Base-by-base conservation (phyloP, 1,140 invertebrate species). In the Lepidotrigona ventralis region DNA sequence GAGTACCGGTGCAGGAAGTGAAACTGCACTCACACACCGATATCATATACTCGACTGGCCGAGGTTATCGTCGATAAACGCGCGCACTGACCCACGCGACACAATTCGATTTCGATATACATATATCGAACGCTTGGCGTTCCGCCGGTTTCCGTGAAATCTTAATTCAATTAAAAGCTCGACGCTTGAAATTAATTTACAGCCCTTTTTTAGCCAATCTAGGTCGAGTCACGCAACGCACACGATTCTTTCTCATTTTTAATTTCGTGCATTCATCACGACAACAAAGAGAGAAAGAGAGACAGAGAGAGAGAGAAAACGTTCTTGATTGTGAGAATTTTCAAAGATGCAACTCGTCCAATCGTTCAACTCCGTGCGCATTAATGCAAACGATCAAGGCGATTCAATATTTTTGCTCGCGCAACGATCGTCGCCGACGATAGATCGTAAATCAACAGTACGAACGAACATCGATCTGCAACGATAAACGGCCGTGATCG, bases 41-140 rank as follows among this genome's bases (percentile, higher is more conserved):
- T 46, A 21, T 8, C 0, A 46, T 8, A 46, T 8, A 11, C 11
- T 21, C 21, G 19, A 63, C 15, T 26, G 17, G 23, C 23, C 53
- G 58, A 69, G 75, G 70, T 85, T 84, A 85, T 84, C 75, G 33
- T 19, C 58, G 84, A 85, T 78, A 72, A 33, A 84, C 60, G 9
- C 53, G 26, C 54, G 26, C 53, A 54, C 19, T 73, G 81, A 85
- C 53, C 70, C 82, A 85, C 26, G 66, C 56, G n/a, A 19, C 39
- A 58, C 53, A 56, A 83, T 83, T 46, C 39, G 70, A 85, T 76
- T 71, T 54, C 71, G 11, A 23, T 21, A 33, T 15, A 1, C 54
- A 8, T 39, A 39, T 39, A 39, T 39, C 39, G 39, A 39, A 39
- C 54, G 53, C 54, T 53, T 33, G 17, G 26, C 17, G n/a, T 4